phyloP scores from a whole-genome alignment of 2,797 vertebrate genomes.

The Sciaenops ocellatus region DNA sequence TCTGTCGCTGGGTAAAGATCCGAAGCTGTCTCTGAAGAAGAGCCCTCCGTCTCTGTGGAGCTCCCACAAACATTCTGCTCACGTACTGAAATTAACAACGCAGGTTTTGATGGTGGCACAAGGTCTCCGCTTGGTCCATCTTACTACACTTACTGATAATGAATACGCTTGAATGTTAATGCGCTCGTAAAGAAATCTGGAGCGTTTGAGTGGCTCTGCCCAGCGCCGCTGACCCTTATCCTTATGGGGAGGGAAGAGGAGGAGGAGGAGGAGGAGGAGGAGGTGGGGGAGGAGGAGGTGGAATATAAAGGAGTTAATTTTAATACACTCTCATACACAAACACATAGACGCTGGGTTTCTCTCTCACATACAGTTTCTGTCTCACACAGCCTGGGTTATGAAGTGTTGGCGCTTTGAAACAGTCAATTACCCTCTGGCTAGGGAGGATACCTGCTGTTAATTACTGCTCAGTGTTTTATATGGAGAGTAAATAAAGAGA shows the following conservation, averaged over 20 bases:
- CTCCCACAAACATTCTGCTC: constrained; percentile 42
- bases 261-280: constrained; percentile 85
- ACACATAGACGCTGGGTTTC: constrained; percentile 57
- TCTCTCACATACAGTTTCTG: constrained; percentile 65
- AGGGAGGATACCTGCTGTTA: constrained; percentile 99
- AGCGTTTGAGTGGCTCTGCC: constrained; percentile 93
- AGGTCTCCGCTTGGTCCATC: constrained; percentile 76
- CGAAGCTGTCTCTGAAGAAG: constrained; percentile 39
- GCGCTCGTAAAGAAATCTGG: constrained; percentile 95
- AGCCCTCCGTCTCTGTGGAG: not conserved
- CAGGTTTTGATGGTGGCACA: constrained; percentile 73
- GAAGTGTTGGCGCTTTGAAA: constrained; percentile 97
- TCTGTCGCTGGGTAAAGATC: not conserved
- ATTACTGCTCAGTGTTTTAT: constrained; percentile 98
- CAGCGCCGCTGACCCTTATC: constrained; percentile 95
- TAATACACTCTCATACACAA: constrained; percentile 87
- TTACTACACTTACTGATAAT: constrained; percentile 91
- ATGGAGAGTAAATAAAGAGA: constrained; percentile 99
- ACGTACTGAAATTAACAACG: constrained; percentile 68
- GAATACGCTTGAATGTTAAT: constrained; percentile 97
- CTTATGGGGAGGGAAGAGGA: constrained; percentile 76
- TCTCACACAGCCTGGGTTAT: constrained; percentile 87
- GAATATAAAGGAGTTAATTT: constrained; percentile 90
- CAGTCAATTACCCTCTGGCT: constrained; percentile 98
- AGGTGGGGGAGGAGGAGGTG: constrained; percentile 84